Evolutionary conservation across 1,140 invertebrate species (phyloP).

Genomic region (Cephus cinctus): DNA sequence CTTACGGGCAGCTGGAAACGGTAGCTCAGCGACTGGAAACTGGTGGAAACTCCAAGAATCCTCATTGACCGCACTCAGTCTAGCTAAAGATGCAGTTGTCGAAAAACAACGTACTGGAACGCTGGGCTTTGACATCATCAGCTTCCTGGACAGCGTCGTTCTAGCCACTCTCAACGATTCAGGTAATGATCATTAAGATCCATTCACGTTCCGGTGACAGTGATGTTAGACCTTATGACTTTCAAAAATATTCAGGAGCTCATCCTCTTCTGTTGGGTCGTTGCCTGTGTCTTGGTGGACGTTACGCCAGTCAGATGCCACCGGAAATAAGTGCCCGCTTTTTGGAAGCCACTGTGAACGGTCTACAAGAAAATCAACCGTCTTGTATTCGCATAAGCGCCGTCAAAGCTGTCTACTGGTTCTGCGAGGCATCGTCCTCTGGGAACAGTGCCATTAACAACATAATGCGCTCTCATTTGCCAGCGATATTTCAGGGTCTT

Average conservation of each 20-base stretch:
- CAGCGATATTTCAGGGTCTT: slow-evolving; percentile 48
- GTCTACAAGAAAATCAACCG: slow-evolving; percentile 59
- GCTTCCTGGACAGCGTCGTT: slow-evolving; percentile 66
- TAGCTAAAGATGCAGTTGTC: slow-evolving; percentile 59
- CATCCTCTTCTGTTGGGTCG: slow-evolving; percentile 70
- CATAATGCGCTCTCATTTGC: slow-evolving; percentile 43
- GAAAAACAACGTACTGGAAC: slow-evolving; percentile 57
- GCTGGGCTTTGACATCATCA: slow-evolving; percentile 67
- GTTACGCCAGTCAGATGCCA: slow-evolving; percentile 63
- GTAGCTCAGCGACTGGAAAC: slow-evolving; percentile 53
- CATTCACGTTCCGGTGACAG: too few species aligned
- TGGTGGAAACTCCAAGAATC: slow-evolving; percentile 82
- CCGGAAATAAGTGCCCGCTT: slow-evolving; percentile 61
- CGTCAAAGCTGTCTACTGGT: slow-evolving; percentile 54
- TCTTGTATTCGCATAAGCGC: slow-evolving; percentile 50
- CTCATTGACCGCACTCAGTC: slow-evolving; percentile 67
- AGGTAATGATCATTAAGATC: slow-evolving; percentile 31
- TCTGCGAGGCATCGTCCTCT: slow-evolving; percentile 33
- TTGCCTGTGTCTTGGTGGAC: slow-evolving; percentile 70
- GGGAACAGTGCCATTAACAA: slow-evolving; percentile 32
- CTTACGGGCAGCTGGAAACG: slow-evolving; percentile 48
- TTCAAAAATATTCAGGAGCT: slow-evolving; percentile 37
- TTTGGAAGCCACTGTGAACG: slow-evolving; percentile 64
- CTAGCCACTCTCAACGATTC: slow-evolving; percentile 50
- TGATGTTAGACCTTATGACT: too few species aligned